Evolutionary conservation across 2,888 invertebrate genomes (phyloP), one percentile per base, ranked within the genome.

Genomic region (Mycalesis mineus): DNA sequence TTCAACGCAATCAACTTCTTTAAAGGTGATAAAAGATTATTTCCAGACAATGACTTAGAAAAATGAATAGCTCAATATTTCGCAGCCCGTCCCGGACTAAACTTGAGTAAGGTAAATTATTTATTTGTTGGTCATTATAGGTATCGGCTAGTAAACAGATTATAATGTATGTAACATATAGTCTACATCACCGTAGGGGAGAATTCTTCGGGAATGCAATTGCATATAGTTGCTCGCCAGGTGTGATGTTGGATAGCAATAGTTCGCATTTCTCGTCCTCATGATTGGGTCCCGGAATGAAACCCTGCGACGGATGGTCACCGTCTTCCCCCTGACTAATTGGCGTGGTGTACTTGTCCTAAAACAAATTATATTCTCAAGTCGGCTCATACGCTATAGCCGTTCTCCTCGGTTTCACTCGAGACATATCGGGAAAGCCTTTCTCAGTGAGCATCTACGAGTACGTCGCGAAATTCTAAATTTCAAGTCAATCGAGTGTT

Each of bases 181-280:
- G n/a, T n/a, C n/a, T n/a, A 13, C 29, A 13, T 47, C 31, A 97
- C 97, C 95, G 95, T 70, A 98, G 88, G 28, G 96, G 95, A 5
- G 98, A 98, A 71, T 97, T 96, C 63, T 97, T 92, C 0, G 98
- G 98, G 50, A 98, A 96, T 37, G 97, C 98, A 8, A 99, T 94
- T 33, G 98, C 98, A 77, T 98, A 99, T 56, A 98, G 98, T 81
- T 95, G 81, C 7, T 79, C 69, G 15, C 86, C 88, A 8, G 72
- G 60, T 39, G 73, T 95, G 49, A 95, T 89, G 0, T 97, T 96
- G 9, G 98, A 97, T 87, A 97, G 96, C 93, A 98, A 94, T 68
- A 98, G 98, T 79, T 98, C 97, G 82, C 98, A 98, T 0, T 98
- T 98, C 72, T 95, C 95, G 53, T 63, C 63, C 5, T 28, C 67